Conservation (phyloP, 1,140 invertebrate species). For the Reticulitermes speratus region DNA sequence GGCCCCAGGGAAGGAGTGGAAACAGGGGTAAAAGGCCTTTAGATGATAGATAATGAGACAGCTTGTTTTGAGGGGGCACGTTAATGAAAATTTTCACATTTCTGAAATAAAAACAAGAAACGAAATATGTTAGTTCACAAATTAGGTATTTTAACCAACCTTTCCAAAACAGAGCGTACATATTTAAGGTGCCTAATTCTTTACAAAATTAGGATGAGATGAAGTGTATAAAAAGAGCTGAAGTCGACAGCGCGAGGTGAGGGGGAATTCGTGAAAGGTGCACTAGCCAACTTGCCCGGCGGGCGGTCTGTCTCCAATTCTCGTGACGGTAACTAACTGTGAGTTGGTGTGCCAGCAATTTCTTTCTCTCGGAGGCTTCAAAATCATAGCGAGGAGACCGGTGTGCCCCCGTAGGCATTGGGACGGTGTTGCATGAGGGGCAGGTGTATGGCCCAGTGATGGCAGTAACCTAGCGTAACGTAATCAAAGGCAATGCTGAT, state of each 20-base stretch:
- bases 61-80: neutral
- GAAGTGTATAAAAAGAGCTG: neutral
- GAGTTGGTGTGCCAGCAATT: neutral
- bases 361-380: neutral
- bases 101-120: neutral
- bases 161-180: neutral
- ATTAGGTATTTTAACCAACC: neutral
- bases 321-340: conserved; percentile 4
- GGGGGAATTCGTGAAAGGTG: neutral
- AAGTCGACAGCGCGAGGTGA: neutral
- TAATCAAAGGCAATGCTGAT: neutral
- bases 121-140: neutral
- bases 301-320: neutral
- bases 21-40: neutral
- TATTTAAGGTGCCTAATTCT: neutral
- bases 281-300: neutral
- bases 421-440: neutral
- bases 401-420: neutral
- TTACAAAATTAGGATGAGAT: neutral
- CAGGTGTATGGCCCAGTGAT: neutral
- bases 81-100: neutral
- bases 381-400: neutral
- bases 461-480: neutral
- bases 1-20: neutral
- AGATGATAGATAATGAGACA: neutral